Base-by-base conservation (phyloP, 1,140 invertebrate species). In the Melitaea cinxia region DNA sequence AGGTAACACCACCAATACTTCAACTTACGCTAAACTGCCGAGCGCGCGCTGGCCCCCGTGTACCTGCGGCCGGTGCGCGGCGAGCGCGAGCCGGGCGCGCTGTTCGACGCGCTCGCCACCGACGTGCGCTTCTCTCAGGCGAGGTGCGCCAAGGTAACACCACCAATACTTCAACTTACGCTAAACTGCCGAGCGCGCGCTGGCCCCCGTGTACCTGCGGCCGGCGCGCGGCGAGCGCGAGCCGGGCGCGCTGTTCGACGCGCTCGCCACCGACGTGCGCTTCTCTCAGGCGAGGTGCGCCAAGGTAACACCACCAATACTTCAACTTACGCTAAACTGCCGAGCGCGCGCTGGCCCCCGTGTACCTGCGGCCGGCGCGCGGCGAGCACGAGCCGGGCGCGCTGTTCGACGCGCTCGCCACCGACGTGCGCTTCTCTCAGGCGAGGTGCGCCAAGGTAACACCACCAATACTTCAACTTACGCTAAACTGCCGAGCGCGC, bases 201-300 rank as follows among this genome's bases (percentile, higher is more conserved):
- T 90, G 23, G 24, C 72, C 4, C 78, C 78, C 0, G 42, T 87
- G 23, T 88, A 85, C 71, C 57, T 86, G 72, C 71, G 79, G 49
- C 71, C 93, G 21, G 85, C 90, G 7, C 95, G 94, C 91, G 93
- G 93, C 49, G 86, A 93, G 70, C 93, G 91, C 91, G 68, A 80
- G 72, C 72, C 92, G 88, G 69, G 85, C 63, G 81, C 80, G 0
- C 72, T 87, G 0, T 85, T 80, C 63, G 78, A 86, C 56, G 78
- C 84, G 0, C 80, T 89, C 9, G 85, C 85, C 5, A 88, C 88
- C 4, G 85, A 90, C 37, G 84, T 90, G 1, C 92, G 95, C 64
- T 98, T 98, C 88, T 96, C 95, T 42, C 94, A 95, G 78, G 94
- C 94, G 21, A 92, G 96, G 33, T 98, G 97, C 81, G 93, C 93